Evolutionary conservation across 2,113 vertebrate genomes (phyloP).

Genomic region (Ammospiza caudacuta): DNA sequence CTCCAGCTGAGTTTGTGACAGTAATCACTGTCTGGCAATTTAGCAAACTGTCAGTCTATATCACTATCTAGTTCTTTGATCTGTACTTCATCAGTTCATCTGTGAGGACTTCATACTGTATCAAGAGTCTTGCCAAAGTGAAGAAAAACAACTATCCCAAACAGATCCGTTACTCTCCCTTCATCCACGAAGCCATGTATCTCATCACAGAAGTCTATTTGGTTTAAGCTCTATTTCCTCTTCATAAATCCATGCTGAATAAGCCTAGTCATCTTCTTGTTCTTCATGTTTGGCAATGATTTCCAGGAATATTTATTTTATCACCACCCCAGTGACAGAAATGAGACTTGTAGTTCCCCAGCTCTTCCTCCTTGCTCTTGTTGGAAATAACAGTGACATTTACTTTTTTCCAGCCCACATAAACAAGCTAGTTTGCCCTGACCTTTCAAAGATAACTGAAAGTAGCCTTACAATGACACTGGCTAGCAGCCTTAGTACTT

Average conservation of each 20-base stretch:
- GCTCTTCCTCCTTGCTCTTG: not conserved
- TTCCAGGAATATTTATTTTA: not conserved
- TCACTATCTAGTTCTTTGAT: not conserved
- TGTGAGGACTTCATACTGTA: not conserved
- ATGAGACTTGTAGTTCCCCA: not conserved
- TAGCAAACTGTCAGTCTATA: not conserved
- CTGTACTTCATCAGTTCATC: not conserved
- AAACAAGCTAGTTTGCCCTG: not conserved
- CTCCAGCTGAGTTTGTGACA: not conserved
- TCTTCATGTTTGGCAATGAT: not conserved
- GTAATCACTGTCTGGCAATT: not conserved
- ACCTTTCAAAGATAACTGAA: not conserved
- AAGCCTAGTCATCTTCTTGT: not conserved
- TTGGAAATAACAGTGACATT: not conserved
- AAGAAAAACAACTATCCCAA: not conserved
- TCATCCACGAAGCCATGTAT: not conserved
- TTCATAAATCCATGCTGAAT: not conserved
- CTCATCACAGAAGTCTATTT: not conserved
- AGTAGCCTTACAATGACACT: not conserved
- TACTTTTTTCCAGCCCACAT: not conserved
- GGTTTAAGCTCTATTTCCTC: not conserved
- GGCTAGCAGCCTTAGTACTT: not conserved
- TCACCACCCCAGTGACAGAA: not conserved
- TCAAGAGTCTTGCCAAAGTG: not conserved
- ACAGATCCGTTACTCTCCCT: not conserved